phyloP scores from a whole-genome alignment of 23 tunicate species.

The Styela plicata region DNA sequence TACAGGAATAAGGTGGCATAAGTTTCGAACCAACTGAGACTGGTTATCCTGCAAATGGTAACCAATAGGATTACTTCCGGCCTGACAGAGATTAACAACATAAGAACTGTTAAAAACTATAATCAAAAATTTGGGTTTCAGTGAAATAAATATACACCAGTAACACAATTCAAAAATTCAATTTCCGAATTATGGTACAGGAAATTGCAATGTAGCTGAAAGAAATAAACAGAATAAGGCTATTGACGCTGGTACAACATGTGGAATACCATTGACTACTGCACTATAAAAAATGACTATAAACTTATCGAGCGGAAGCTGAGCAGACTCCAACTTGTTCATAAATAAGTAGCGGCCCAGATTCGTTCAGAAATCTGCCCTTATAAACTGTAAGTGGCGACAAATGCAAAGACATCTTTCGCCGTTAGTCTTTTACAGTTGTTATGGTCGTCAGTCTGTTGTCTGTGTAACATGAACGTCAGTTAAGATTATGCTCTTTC shows the following conservation, averaged over 20 bases:
- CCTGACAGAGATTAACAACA: background rate
- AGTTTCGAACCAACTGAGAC: too few relatives aligned
- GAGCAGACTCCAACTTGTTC: background rate
- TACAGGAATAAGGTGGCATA: too few relatives aligned
- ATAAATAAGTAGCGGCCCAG: background rate
- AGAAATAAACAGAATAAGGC: background rate
- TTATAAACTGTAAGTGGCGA: background rate
- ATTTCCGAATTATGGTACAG: background rate
- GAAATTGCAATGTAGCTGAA: background rate
- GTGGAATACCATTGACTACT: background rate
- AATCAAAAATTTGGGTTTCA: background rate
- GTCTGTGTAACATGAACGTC: too few relatives aligned
- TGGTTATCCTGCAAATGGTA: too few relatives aligned
- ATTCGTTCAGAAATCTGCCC: background rate
- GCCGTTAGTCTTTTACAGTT: background rate
- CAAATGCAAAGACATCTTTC: background rate
- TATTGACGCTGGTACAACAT: too few relatives aligned
- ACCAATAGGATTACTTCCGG: too few relatives aligned
- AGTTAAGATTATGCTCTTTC: slow-evolving; percentile 58
- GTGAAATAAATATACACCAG: background rate
- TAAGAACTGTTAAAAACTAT: too few relatives aligned
- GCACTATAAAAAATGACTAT: background rate
- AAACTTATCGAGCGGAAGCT: too few relatives aligned
- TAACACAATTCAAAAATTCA: background rate
- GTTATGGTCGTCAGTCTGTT: background rate